phyloP scores from a whole-genome alignment of 1,140 invertebrate species.

The Matsumurasca onukii region DNA sequence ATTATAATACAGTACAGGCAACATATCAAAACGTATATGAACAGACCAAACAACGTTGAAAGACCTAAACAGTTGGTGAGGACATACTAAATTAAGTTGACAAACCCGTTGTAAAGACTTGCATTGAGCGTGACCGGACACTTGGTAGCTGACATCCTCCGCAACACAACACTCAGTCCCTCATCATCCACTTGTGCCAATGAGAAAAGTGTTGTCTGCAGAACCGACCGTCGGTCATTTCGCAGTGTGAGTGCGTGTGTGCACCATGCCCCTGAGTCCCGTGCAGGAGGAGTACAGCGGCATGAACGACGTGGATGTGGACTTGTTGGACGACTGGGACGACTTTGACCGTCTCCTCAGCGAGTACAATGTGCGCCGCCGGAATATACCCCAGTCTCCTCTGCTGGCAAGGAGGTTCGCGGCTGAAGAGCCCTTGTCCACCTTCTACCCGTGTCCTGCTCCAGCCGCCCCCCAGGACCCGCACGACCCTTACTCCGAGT shows the following conservation, averaged over 20 bases:
- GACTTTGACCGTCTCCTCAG: conserved; percentile 42
- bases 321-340: conserved; percentile 44
- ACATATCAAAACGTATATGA: too few species aligned
- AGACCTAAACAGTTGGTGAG: too few species aligned
- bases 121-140: too few species aligned
- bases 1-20: too few species aligned
- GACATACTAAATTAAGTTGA: too few species aligned
- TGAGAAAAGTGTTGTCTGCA: conserved; percentile 31
- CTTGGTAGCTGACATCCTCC: conserved; percentile 13
- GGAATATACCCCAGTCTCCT: conserved; percentile 25
- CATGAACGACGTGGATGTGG: conserved; percentile 28
- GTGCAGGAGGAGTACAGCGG: conserved; percentile 28
- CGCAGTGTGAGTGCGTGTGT: neutral
- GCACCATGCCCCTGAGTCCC: conserved; percentile 3
- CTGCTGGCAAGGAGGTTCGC: conserved; percentile 12
- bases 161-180: conserved; percentile 4
- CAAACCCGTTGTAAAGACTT: too few species aligned
- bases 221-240: neutral
- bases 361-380: conserved; percentile 39
- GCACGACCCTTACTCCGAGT: conserved; percentile 22
- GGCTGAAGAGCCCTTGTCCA: conserved; percentile 36
- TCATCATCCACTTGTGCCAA: conserved; percentile 25
- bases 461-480: conserved; percentile 42
- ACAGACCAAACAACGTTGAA: too few species aligned
- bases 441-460: conserved; percentile 66